Evolutionary conservation across 2,797 vertebrate genomes (phyloP), one percentile per base, ranked within the genome.

Genomic region (Pipistrellus nathusii): DNA sequence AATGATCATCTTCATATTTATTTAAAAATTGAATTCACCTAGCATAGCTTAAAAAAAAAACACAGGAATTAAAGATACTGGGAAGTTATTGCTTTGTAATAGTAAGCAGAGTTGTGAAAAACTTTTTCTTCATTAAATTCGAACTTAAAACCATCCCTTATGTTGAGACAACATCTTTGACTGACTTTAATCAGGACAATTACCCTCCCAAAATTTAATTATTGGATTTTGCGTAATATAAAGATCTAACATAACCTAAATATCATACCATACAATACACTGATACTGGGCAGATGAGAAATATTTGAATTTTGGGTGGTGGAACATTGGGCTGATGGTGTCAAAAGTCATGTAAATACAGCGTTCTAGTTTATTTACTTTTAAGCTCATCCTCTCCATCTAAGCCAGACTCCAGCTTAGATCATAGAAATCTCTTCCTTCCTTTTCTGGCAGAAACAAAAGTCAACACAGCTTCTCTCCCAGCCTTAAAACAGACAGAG

Each of bases 361-460:
- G 59, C 68, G 46, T 84, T 94, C 41, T n/a, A 85, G 77, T 32
- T 55, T 21, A 92, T 88, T 88, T 95, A 69, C 59, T 96, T 92
- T 68, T 89, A 94, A 92, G 78, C 27, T 88, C 27, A 77, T 90
- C 27, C 75, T 85, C 77, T 90, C 35, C 10, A 15, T 75, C 81
- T 91, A 88, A 85, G 69, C 76, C 71, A 89, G 73, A 87, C 25
- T 80, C 41, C 35, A 92, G 57, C 8, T 91, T 90, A 46, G 80
- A 94, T 68, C 57, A 55, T 2, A 66, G 75, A 93, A 88, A 90
- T 90, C 11, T 35, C 85, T 94, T 96, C 91, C 71, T 93, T 93
- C 83, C 87, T 94, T 72, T 97, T 92, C 89, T 95, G 44, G 83
- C 77, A 90, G 38, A 96, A 91, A 77, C 73, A 89, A 89, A 87